Evolutionary conservation across 2,113 vertebrate genomes (phyloP).

Genomic region (Carassius auratus): DNA sequence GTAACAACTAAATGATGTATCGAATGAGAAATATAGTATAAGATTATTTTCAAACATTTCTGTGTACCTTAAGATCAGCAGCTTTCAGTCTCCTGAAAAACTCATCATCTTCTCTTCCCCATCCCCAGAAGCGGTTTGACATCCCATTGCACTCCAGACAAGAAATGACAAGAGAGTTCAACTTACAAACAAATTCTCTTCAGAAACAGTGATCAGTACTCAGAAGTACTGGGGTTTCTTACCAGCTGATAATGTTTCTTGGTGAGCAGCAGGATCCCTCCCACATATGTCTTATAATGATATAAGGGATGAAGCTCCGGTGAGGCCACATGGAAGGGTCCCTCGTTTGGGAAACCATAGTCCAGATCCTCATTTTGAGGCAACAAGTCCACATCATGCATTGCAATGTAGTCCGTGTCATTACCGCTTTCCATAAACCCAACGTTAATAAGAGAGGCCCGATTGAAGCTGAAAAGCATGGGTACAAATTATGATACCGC

Average conservation of each 20-base stretch:
- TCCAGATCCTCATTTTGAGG: constrained; percentile 91
- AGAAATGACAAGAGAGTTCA: neutral
- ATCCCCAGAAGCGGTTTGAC: constrained; percentile 99
- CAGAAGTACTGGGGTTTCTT: constrained; percentile 43
- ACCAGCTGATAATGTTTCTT: constrained; percentile 93
- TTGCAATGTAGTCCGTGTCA: constrained; percentile 95
- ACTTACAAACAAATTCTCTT: neutral
- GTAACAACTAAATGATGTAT: no score
- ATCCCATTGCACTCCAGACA: constrained; percentile 91
- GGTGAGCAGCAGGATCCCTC: constrained; percentile 94
- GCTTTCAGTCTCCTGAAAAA: constrained; percentile 92
- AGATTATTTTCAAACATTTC: no score
- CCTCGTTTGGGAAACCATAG: constrained; percentile 88
- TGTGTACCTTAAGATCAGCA: constrained; percentile 86
- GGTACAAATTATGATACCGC: neutral
- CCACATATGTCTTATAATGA: constrained; percentile 96
- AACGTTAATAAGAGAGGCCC: constrained; percentile 93
- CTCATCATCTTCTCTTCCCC: constrained; percentile 96
- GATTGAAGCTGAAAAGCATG: constrained; percentile 84
- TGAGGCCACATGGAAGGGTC: constrained; percentile 94
- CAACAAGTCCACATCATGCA: constrained; percentile 97
- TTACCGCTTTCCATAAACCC: constrained; percentile 93
- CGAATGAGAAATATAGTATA: no score
- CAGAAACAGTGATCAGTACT: neutral
- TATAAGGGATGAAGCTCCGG: constrained; percentile 96